Evolutionary conservation across 2,797 vertebrate genomes (phyloP), one percentile per base, ranked within the genome.

Genomic region (Darevskia nairensis): DNA sequence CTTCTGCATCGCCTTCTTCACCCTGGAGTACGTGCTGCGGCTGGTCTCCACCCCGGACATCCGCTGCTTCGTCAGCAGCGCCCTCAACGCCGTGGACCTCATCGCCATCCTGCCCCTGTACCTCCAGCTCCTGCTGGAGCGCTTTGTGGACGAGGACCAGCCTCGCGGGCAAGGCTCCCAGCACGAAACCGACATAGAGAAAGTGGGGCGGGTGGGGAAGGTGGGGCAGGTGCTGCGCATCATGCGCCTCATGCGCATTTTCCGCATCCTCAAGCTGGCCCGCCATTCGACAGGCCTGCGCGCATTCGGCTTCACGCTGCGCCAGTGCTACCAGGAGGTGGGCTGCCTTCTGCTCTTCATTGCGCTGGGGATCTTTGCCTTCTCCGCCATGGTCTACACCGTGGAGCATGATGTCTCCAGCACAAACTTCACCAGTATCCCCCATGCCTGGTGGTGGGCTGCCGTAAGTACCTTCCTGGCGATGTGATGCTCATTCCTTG

Each of bases 371-470:
- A 98, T 99, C 97, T 98, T 99, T 86, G 97, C 97, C 94, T 99
- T 99, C 96, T 99, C 99, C 0, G 98, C 98, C 1, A 98, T 99
- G 94, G 98, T 99, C 88, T 99, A 98, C 95, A 98, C 98, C 0
- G 98, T 99, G 93, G 99, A 99, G 94, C 98, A 98, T 0, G 98
- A 99, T 39, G 96, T 98, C 83, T 97, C 98, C 0, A 97, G 97
- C 6, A 99, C 98, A 80, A 99, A 99, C 96, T 99, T 99, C 96
- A 99, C 98, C 96, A 99, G 98, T 95, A 99, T 99, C 77, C 98
- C 98, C 46, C 97, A 98, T 10, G 97, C 99, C 2, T 99, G 98
- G 99, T 99, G 99, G 99, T 99, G 99, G 99, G 99, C 98, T 44
- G 97, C 98, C 29, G 98, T 98, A 96, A 97, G 98, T 98, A 95